These are phyloP conservation scores for Pituophis catenifer DNA, from an alignment of 2,113 vertebrate genomes.

Conservation along the genomic window DNA sequence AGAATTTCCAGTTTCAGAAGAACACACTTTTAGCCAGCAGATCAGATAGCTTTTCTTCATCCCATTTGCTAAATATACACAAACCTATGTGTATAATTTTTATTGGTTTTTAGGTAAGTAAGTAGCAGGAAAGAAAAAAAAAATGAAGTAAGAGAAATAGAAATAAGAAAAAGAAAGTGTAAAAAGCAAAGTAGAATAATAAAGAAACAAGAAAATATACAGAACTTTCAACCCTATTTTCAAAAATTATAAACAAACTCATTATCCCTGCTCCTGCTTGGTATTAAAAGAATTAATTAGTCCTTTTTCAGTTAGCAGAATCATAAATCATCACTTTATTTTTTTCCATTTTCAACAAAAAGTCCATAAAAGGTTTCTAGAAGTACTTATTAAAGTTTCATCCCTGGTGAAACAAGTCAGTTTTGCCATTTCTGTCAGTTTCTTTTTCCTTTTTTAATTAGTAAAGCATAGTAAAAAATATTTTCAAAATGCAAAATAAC, in stretches of 20 bases:
- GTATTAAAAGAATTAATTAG: not conserved
- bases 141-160: not conserved
- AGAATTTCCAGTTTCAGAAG: not conserved
- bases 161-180: not conserved
- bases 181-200: not conserved
- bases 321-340: not conserved
- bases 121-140: not conserved
- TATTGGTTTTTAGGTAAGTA: not conserved
- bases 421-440: not conserved
- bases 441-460: not conserved
- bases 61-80: not conserved
- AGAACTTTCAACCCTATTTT: not conserved
- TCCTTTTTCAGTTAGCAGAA: not conserved
- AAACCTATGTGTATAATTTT: not conserved
- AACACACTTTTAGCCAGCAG: not conserved
- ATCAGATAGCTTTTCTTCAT: not conserved
- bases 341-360: not conserved
- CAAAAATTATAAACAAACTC: not conserved
- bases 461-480: not conserved
- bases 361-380: not conserved
- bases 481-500: not conserved
- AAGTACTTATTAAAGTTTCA: not conserved
- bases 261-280: not conserved
- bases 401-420: not conserved
- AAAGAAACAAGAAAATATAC: not conserved